Conservation (phyloP, 92 coral and sea anemone genomes). For the Actinostola sp. region DNA sequence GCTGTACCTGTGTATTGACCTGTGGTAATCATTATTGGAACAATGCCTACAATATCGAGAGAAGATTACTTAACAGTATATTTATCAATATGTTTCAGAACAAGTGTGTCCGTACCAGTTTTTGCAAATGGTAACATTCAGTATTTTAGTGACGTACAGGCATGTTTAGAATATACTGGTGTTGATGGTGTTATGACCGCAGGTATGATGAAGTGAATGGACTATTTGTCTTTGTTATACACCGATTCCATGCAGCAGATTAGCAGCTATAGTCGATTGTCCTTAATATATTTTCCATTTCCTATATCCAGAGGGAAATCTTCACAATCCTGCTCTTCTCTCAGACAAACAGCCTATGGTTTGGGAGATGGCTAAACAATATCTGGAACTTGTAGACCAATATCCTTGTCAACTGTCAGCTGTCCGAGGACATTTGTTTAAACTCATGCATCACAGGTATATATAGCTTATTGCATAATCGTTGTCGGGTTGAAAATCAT, state of each 20-base stretch:
- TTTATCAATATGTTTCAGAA: constrained; percentile 50
- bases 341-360: constrained; percentile 78
- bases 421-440: constrained; percentile 89
- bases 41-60: too few species aligned
- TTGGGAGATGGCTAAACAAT: constrained; percentile 90
- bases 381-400: constrained; percentile 76
- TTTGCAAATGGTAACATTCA: constrained; percentile 97
- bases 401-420: constrained; percentile 83
- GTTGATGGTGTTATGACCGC: constrained; percentile 97
- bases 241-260: too few species aligned
- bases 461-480: constrained; percentile 14
- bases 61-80: too few species aligned
- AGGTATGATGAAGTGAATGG: too few species aligned
- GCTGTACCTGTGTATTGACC: neutral
- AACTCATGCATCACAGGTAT: constrained; percentile 88
- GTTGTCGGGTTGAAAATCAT: too few species aligned
- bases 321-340: constrained; percentile 92
- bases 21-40: neutral
- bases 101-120: constrained; percentile 88
- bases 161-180: constrained; percentile 81
- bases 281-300: too few species aligned
- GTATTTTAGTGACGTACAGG: constrained; percentile 74
- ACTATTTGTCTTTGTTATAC: too few species aligned
- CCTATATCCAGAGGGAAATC: constrained; percentile 97
- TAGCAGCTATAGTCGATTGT: too few species aligned